phyloP scores from a whole-genome alignment of 2,888 invertebrate genomes.

The Andrena fulva region DNA sequence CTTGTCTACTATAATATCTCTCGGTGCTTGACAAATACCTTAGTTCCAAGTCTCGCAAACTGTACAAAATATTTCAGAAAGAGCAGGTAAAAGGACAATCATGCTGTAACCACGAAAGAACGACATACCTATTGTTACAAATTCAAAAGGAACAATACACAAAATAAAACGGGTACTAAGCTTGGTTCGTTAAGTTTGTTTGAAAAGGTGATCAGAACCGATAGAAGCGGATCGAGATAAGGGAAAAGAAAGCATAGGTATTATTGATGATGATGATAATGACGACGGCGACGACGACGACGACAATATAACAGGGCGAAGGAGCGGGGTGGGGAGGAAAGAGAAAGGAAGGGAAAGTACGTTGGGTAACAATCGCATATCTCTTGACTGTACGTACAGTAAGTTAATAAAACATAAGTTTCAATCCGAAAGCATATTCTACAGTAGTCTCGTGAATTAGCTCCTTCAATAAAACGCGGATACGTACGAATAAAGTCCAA shows the following conservation, averaged over 20 bases:
- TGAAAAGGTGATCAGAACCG: neutral
- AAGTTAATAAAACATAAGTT: constrained; percentile 40
- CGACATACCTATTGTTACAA: constrained; percentile 11
- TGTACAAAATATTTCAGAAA: constrained; percentile 69
- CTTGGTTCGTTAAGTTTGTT: constrained; percentile 13
- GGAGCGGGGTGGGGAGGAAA: neutral
- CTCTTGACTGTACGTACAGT: constrained; percentile 12
- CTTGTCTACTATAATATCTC: neutral
- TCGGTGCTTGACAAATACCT: constrained; percentile 42
- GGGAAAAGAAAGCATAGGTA: neutral
- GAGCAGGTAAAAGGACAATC: constrained; percentile 66
- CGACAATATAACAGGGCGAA: neutral
- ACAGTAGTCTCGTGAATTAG: constrained; percentile 12
- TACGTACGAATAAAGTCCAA: constrained; percentile 66
- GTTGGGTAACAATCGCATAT: constrained; percentile 62
- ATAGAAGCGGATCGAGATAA: constrained; percentile 10
- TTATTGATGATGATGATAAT: neutral
- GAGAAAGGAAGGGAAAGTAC: constrained; percentile 59
- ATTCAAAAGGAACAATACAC: constrained; percentile 9
- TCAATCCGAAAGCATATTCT: constrained; percentile 31
- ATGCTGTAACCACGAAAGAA: constrained; percentile 57
- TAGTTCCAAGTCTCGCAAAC: constrained; percentile 63
- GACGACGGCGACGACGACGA: neutral
- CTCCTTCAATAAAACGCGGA: constrained; percentile 61
- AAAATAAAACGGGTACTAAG: constrained; percentile 40